Evolutionary conservation across 2,113 vertebrate species (phyloP), one percentile per base, ranked within the genome.

Genomic region (Hucho hucho): DNA sequence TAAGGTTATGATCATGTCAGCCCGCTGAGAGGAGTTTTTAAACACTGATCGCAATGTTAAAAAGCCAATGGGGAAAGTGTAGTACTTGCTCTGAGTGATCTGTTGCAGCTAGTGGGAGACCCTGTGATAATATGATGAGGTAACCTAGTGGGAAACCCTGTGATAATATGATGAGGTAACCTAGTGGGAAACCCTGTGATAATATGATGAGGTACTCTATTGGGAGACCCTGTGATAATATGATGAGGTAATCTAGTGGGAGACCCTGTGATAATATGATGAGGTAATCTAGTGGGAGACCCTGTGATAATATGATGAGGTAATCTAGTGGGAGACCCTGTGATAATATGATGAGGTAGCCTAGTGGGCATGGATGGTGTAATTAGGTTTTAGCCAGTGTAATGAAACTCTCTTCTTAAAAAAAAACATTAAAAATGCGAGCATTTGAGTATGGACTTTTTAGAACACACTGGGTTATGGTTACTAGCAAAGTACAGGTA

Each of bases 361-460:
- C 37, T 11, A 43, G 37, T 83, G 84, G 83, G 85, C 87, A 89
- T 88, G 84, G 88, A 22, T 61, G 58, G 58, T 83, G 84, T 90
- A 74, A 75, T 83, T 89, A 87, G 87, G 80, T 90, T 87, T 89
- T 86, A 88, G 86, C 84, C 84, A 85, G 88, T 82, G 76, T 88
- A 88, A 28, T 69, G 83, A 88, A 88, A 86, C 86, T 79, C 79
- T 81, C 87, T 81, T 92, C 86, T 43, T 3, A 59, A 71, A 74
- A 59, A 71, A 74, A 84, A 58, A 77, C 80, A 73, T 83, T 79
- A 75, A 87, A 86, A 87, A 91, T 86, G 90, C 88, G 89, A 93
- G 86, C 90, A 90, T 90, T 85, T 86, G 68, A 80, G 75, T 81
- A 74, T 80, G 61, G 47, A 84, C 78, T 69, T 86, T 74, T 83